Base-by-base conservation (phyloP, 2,113 vertebrate genomes). In the Holacanthus passer region DNA sequence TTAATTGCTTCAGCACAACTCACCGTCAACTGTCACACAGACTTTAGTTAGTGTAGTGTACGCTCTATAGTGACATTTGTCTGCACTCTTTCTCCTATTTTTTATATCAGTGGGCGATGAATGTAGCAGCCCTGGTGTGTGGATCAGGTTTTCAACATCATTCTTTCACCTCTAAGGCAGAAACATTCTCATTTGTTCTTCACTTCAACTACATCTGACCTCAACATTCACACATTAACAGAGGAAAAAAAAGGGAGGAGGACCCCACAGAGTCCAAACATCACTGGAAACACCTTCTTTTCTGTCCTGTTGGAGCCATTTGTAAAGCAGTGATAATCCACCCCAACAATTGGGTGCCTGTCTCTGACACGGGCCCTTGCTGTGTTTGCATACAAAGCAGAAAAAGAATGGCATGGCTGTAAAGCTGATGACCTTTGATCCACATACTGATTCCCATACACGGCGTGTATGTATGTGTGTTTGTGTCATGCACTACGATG, bases 361-460 rank as follows among this genome's bases (percentile, higher is more conserved):
- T 91, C 77, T 90, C 73, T 77, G 79, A 88, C 87, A 81, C 81
- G 77, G 72, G 70, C 82, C 22, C 63, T 84, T 24, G 50, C 73
- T 87, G 83, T 77, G 93, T 93, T 93, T 87, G 85, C 92, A 88
- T 71, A 92, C 92, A 93, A 91, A 85, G 92, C 87, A 93, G 88
- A 90, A 91, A 87, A 73, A 90, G 87, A 92, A 90, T 85, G 87
- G 89, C 77, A 50, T 32, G 63, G 87, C 89, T 91, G 87, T 86
- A 83, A 85, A 83, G 89, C 83, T 62, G 62, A 20, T 85, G 92
- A 92, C 90, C 92, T 92, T 85, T 91, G 88, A 93, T 24, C 91
- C 83, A 90, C 80, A 90, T 82, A 71, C 59, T 82, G 67, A 86
- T 81, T 71, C 69, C 60, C 77, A 83, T 72, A 85, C 69, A 84